Evolutionary conservation across 2,888 invertebrate species (phyloP), one percentile per base, ranked within the genome.

Genomic region (Crocallis elinguaria): DNA sequence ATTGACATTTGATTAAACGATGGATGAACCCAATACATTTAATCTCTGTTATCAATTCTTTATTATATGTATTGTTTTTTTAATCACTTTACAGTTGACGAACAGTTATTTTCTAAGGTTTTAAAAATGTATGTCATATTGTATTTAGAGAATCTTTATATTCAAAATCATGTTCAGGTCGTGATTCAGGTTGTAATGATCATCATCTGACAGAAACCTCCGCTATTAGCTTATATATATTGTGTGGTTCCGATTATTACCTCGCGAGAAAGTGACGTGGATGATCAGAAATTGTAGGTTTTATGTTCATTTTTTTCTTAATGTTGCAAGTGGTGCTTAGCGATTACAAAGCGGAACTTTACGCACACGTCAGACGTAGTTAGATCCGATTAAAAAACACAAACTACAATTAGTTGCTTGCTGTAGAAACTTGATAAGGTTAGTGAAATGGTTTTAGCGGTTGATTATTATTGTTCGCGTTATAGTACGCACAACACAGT

Each of bases 171-270:
- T 27, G 14, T 27, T 36, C 13, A 21, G 17, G 32, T 33, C 36
- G 32, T 48, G 45, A 45, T 27, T 42, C 21, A 21, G 27, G 29
- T 0, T 25, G 46, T 19, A 21, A 21, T 12, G 11, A 36, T 29
- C 13, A 36, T 41, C 35, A 37, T 25, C 11, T 11, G 42, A 50
- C 43, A 48, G n/a, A 55, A 54, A 60, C 49, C 41, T 39, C 36
- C 29, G 49, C 51, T 50, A 52, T 59, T 55, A 55, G 45, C 38
- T 39, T 9, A 23, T 23, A 49, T 57, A 59, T 63, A 59, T 53
- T 45, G 53, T 57, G 38, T 46, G 55, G 54, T 51, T 57, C 41
- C 41, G 62, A 64, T 68, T 30, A 57, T 66, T 64, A 68, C 65
- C 63, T 61, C 41, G 8, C 41, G 52, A 50, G 64, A 64, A 64